A percentile compares a stretch with the other conserved stretches of the same genome.
phyloP scores from a whole-genome alignment of 2,797 vertebrate species.

The Hypotaenidia philippensis region DNA sequence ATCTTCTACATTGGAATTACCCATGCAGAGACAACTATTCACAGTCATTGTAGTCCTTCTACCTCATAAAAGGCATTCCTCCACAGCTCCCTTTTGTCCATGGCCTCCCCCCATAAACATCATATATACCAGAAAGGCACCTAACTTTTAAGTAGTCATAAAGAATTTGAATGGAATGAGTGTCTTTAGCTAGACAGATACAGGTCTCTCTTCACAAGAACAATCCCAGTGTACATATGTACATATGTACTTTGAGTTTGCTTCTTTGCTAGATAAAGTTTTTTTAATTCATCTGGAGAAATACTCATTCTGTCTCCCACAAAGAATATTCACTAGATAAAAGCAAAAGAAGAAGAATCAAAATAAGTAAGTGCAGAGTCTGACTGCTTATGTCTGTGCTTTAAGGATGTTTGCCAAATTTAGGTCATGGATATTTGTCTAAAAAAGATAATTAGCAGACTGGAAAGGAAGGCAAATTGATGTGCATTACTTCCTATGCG shows the following conservation, averaged over 20 bases:
- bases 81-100: background rate
- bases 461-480: constrained; percentile 5
- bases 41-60: background rate
- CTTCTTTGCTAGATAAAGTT: background rate
- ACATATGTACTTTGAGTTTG: background rate
- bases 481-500: background rate
- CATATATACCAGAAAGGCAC: background rate
- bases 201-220: background rate
- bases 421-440: background rate
- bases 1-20: background rate
- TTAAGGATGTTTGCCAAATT: constrained; percentile 10
- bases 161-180: background rate
- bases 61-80: background rate
- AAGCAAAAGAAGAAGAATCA: background rate
- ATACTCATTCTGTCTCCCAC: background rate
- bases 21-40: background rate
- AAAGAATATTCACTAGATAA: background rate
- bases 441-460: constrained; percentile 7
- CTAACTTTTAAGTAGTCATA: background rate
- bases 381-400: background rate
- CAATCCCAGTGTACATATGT: background rate
- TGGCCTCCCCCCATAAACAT: background rate
- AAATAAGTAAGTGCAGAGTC: background rate
- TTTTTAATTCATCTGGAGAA: background rate
- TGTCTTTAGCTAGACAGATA: background rate